Evolutionary conservation across 1,140 invertebrate genomes (phyloP).

Genomic region (Andrena cerasifolii): DNA sequence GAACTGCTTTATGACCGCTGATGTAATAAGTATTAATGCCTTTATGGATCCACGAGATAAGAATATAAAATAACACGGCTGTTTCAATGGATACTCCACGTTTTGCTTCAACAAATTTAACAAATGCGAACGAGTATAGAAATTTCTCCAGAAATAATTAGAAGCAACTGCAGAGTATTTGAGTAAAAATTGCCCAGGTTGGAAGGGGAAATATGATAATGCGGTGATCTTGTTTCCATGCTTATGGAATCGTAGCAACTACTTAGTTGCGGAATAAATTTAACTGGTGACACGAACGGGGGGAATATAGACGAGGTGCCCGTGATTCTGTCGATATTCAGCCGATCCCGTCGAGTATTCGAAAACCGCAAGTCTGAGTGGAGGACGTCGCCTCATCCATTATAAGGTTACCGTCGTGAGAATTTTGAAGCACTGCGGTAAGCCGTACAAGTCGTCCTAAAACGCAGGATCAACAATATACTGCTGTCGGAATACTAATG

Average conservation of each 20-base stretch:
- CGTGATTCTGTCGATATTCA: background rate
- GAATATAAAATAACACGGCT: background rate
- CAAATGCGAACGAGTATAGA: no score
- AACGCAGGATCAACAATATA: constrained; percentile 21
- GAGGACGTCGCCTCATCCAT: constrained; percentile 1
- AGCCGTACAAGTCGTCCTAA: constrained; percentile 10
- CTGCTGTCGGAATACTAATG: constrained; percentile 24
- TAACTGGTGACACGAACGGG: background rate
- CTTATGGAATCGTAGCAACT: no score
- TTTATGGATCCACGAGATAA: constrained; percentile 19
- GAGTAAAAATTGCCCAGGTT: no score
- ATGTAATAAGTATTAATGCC: constrained; percentile 62
- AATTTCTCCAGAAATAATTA: no score
- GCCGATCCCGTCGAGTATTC: background rate
- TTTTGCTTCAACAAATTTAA: no score
- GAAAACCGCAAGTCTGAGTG: background rate
- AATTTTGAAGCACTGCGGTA: constrained; percentile 31
- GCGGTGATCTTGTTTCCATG: no score
- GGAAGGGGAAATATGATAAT: no score
- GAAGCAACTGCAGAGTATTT: no score
- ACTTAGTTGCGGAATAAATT: background rate
- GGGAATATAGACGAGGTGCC: no score
- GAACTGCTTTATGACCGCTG: constrained; percentile 53
- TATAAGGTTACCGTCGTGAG: constrained; percentile 7
- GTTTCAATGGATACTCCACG: no score